Evolutionary conservation across 2,888 invertebrate genomes (phyloP), one percentile per base, ranked within the genome.

Genomic region (Dione vanillae): DNA sequence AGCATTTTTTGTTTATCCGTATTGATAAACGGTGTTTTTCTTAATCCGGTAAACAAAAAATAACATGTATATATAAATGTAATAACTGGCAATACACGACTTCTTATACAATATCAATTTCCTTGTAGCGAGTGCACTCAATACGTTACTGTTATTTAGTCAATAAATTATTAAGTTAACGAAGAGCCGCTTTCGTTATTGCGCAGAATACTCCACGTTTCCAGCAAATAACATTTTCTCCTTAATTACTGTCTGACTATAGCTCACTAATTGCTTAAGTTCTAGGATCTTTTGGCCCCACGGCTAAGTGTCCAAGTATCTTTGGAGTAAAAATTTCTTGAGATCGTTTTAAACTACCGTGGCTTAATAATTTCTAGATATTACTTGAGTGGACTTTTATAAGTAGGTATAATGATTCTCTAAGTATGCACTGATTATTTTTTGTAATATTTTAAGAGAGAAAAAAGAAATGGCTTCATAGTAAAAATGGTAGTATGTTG

Each of bases 211-310:
- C 90, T 88, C 88, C 90, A 88, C 91, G 89, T 89, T 91, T 91
- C 90, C 88, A 86, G 81, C 87, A 86, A 91, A 91, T 90, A 89
- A 88, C 90, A 90, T 89, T 89, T 75, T 89, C 87, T 82, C 88
- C 87, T 89, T 92, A 92, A 92, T 92, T 92, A 91, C 92, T 91
- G 91, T 92, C 91, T 88, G 90, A 87, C 87, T 91, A 83, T 85
- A 88, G 84, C 88, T 89, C 89, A 85, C 92, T 92, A 92, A 92
- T 92, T 92, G 92, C 92, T 91, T 91, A 92, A 92, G 91, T 92
- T 92, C 89, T 82, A 85, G 85, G 89, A 91, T 91, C 90, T 90
- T 87, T 85, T 89, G 84, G 85, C 89, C 87, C 86, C 84, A 84
- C 80, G 84, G 84, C 85, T 85, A 88, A 91, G 88, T 90, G 88